These are phyloP conservation scores for Pangasianodon gigas DNA, from an alignment of 2,113 vertebrate genomes.

Conservation along the genomic window DNA sequence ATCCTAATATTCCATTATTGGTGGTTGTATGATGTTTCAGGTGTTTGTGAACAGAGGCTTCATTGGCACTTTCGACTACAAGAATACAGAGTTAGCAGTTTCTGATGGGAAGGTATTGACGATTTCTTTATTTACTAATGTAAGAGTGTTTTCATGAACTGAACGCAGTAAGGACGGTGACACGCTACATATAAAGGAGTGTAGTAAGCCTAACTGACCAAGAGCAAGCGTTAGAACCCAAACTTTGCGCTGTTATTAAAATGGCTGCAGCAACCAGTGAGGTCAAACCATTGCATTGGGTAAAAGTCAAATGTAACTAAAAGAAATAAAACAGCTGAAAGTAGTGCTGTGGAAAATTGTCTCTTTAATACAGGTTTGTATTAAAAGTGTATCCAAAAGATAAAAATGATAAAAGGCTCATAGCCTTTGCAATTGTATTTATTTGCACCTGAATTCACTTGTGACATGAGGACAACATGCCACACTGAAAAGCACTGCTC, in stretches of 20 bases:
- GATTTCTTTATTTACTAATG: not conserved
- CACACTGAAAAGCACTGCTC: not conserved
- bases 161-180: not conserved
- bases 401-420: no score
- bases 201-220: not conserved
- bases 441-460: not conserved
- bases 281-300: not conserved
- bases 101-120: constrained; percentile 82
- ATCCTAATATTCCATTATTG: not conserved
- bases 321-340: no score
- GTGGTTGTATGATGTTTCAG: constrained; percentile 63
- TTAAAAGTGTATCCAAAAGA: not conserved
- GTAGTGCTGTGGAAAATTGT: no score
- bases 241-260: not conserved
- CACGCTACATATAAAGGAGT: not conserved
- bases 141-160: not conserved
- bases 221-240: not conserved
- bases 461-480: not conserved
- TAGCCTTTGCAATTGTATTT: no score
- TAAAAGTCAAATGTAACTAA: no score
- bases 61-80: constrained; percentile 86
- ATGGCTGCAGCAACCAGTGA: not conserved
- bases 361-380: not conserved
- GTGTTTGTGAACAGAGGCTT: constrained; percentile 86
- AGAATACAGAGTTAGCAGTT: constrained; percentile 72